These are phyloP conservation scores for Sus scrofa DNA, from an alignment of 2,113 vertebrate species.

Conservation along the genomic window DNA sequence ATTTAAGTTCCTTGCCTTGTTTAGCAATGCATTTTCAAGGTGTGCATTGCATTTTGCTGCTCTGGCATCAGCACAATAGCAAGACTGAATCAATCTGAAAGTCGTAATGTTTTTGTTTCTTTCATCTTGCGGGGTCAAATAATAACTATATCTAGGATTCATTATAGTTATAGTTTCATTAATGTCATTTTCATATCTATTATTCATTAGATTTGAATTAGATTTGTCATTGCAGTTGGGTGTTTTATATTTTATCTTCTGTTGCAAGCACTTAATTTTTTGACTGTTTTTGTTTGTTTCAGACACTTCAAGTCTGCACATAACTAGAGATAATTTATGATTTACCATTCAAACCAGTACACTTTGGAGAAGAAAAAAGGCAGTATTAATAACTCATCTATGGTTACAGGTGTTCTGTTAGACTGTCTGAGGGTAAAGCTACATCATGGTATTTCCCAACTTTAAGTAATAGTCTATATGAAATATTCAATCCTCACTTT, in stretches of 20 bases:
- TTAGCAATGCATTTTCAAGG: slow-evolving; percentile 62
- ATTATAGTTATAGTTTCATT: slow-evolving; percentile 14
- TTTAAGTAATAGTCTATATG: not conserved
- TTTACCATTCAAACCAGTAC: not conserved
- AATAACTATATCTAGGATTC: slow-evolving; percentile 46
- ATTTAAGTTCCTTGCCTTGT: slow-evolving; percentile 45
- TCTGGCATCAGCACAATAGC: not conserved
- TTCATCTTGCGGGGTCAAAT: slow-evolving; percentile 25
- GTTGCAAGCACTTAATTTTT: not conserved
- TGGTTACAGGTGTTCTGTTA: not conserved
- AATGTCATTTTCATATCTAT: slow-evolving; percentile 16
- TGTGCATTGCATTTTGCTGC: slow-evolving; percentile 5
- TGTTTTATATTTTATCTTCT: not conserved
- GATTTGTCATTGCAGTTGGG: not conserved
- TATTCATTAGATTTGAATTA: not conserved
- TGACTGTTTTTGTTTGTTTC: not conserved
- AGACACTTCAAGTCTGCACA: not conserved
- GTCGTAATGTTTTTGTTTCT: slow-evolving; percentile 35
- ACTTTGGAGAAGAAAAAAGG: not conserved
- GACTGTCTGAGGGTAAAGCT: not conserved
- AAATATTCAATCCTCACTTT: not conserved
- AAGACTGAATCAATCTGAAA: slow-evolving; percentile 42
- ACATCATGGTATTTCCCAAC: not conserved
- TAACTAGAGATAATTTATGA: not conserved
- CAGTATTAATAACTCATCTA: not conserved